These are phyloP conservation scores for Oikopleura vanhoeffeni DNA, from an alignment of 23 tunicate genomes.

Conservation along the genomic window DNA sequence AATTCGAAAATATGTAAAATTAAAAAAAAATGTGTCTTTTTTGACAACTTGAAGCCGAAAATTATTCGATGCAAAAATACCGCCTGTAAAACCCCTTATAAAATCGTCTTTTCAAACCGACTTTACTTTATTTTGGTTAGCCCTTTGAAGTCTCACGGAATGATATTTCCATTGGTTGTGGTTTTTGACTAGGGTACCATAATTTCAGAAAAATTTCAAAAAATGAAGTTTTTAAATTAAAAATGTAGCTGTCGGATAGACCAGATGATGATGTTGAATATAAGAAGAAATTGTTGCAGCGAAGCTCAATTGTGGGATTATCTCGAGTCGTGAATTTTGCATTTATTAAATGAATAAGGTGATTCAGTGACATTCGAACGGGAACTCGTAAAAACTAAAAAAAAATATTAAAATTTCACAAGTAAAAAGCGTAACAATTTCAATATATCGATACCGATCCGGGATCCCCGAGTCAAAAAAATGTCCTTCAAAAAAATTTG, in stretches of 20 bases:
- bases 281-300: not conserved
- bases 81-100: no score
- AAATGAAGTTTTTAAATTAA: not conserved
- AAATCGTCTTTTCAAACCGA: no score
- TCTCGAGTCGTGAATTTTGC: constrained; percentile 1
- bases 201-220: not conserved
- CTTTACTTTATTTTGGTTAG: no score
- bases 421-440: no score
- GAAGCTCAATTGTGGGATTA: not conserved
- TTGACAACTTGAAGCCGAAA: no score
- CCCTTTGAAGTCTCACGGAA: not conserved
- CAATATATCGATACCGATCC: no score
- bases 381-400: constrained; percentile 9
- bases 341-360: not conserved
- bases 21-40: no score
- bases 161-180: not conserved
- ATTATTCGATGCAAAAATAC: no score
- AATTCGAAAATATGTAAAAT: no score
- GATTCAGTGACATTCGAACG: not conserved
- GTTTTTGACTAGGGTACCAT: not conserved
- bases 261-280: not conserved
- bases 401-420: no score
- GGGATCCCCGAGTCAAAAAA: no score
- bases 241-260: not conserved
- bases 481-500: no score